Conservation (phyloP, 2,113 vertebrate species). For the Lepus americanus region DNA sequence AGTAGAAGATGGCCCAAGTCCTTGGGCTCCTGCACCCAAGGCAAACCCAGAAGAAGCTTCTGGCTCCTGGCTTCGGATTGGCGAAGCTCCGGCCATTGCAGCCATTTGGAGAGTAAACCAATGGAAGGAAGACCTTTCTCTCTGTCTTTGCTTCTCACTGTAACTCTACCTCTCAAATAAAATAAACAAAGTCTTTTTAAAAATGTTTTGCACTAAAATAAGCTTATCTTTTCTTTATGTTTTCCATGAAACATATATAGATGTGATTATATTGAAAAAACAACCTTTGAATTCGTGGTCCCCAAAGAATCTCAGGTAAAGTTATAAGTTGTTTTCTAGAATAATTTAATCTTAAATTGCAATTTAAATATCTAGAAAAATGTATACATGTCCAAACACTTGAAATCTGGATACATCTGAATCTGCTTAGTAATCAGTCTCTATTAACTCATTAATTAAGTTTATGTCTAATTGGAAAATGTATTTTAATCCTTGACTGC, state of each 20-base stretch:
- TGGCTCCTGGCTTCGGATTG: too few species aligned
- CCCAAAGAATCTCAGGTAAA: not conserved
- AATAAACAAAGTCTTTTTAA: too few species aligned
- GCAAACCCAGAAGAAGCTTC: too few species aligned
- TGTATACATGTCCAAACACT: not conserved
- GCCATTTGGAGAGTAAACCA: too few species aligned
- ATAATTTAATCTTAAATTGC: not conserved
- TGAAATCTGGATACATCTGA: not conserved
- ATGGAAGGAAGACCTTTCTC: too few species aligned
- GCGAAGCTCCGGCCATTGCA: too few species aligned
- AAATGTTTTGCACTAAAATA: too few species aligned
- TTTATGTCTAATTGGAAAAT: not conserved
- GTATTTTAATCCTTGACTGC: not conserved
- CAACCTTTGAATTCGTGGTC: not conserved
- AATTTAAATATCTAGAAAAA: conserved; percentile 35
- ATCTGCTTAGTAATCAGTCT: conserved; percentile 27
- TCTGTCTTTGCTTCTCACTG: too few species aligned
- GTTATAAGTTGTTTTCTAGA: conserved; percentile 2
- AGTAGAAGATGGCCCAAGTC: too few species aligned
- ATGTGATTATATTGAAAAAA: not conserved
- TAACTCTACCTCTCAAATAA: too few species aligned
- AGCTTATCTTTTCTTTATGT: too few species aligned
- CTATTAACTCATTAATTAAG: not conserved
- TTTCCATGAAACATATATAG: not conserved
- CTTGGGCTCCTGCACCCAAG: too few species aligned